Evolutionary conservation across 1,140 invertebrate species (phyloP), one percentile per base, ranked within the genome.

Genomic region (Panagrolaimus sp.): DNA sequence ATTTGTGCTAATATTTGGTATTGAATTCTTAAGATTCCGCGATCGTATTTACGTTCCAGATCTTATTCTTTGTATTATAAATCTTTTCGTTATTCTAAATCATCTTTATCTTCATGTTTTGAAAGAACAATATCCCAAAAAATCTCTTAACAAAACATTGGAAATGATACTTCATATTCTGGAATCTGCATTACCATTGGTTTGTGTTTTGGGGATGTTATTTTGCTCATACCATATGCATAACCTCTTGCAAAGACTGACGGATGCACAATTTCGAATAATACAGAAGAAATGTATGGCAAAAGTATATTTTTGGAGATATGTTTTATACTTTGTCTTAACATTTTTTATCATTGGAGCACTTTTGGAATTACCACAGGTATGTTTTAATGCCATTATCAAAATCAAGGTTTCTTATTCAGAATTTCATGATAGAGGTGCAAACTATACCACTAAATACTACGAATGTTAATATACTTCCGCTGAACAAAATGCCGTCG

Each of bases 291-390:
- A 57, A 20, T 57, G 51, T 27, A 57, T 25, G 9, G 9, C 9
- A 27, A 57, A 57, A 57, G 51, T 27, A 8, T 25, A 57, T 11
- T 8, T 27, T 57, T 57, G 51, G 51, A 1, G 51, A 20, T 25
- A 25, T 20, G 20, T 57, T 57, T 57, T 57, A 9, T 57, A 57
- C n/a, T 20, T 57, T 4, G 51, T 57, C 1, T 11, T 57, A 11
- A 27, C 27, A 27, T 57, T 57, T 57, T 57, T 57, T 8, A 57
- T 57, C n/a, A 57, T 57, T 57, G 51, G 51, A 13, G 51, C 27
- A 11, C 13, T 57, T 3, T 57, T 57, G 51, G 20, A 57, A 57
- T 27, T 57, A 11, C 51, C 51, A 1, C 20, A 25, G 51, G 51
- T 57, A 13, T 9, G 51, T 23, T n/a, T n/a, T n/a, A 38, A 38